Evolutionary conservation across 1,140 invertebrate species (phyloP).

Genomic region (Zaprionus africanus): DNA sequence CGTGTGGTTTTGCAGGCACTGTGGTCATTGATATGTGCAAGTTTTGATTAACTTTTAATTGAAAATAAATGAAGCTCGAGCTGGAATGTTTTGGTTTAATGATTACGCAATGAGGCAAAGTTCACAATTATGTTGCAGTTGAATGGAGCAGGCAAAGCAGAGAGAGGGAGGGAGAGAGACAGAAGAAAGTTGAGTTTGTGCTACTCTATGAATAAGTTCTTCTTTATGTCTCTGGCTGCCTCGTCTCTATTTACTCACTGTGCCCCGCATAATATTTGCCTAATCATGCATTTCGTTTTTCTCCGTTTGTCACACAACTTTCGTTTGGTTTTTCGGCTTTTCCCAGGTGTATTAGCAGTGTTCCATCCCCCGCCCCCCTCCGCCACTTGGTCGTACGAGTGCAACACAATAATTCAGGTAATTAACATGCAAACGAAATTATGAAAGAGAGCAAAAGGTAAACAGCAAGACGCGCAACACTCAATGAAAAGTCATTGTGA

Average conservation of each 20-base stretch:
- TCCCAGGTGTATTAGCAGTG: conserved; percentile 72
- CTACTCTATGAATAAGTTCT: neutral
- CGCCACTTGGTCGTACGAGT: conserved; percentile 52
- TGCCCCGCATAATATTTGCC: conserved; percentile 28
- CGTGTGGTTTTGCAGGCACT: neutral
- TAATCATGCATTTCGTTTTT: conserved; percentile 26
- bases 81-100: conserved; percentile 53
- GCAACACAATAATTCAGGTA: conserved; percentile 77
- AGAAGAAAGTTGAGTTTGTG: neutral
- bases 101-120: conserved; percentile 42
- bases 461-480: conserved; percentile 48
- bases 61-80: conserved; percentile 60
- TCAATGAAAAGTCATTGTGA: conserved; percentile 72
- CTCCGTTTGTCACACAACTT: conserved; percentile 23
- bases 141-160: neutral
- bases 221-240: neutral
- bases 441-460: conserved; percentile 76
- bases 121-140: neutral
- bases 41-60: conserved; percentile 76
- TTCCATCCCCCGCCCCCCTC: neutral
- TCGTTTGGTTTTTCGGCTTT: conserved; percentile 24
- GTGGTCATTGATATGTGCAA: conserved; percentile 54
- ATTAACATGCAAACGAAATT: conserved; percentile 83
- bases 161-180: neutral
- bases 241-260: neutral